Conservation (phyloP, 2,888 invertebrate species). For the Lepidocyrtoides sp. region DNA sequence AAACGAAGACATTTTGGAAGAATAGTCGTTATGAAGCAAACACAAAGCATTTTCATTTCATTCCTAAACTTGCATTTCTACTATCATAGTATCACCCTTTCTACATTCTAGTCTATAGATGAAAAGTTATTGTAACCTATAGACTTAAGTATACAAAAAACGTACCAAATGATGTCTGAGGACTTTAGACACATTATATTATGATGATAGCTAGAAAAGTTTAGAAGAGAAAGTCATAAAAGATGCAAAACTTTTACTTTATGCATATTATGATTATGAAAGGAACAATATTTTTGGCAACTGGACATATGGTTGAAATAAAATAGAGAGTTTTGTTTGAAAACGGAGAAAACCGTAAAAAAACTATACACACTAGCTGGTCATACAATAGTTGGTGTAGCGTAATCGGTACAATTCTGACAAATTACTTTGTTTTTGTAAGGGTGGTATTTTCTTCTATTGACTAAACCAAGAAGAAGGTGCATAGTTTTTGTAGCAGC, state of each 20-base stretch:
- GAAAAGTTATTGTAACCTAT: too few relatives aligned
- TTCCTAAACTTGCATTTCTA: slow-evolving; percentile 27
- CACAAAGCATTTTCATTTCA: slow-evolving; percentile 49
- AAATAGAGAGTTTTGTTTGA: slow-evolving; percentile 10
- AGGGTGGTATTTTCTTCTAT: too few relatives aligned
- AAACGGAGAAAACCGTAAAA: not conserved
- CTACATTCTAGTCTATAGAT: too few relatives aligned
- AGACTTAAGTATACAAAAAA: too few relatives aligned
- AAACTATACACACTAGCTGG: too few relatives aligned
- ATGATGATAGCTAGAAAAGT: not conserved
- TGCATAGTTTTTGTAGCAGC: too few relatives aligned
- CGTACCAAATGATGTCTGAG: not conserved
- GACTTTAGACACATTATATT: not conserved
- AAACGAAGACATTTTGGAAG: not conserved
- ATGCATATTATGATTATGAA: slow-evolving; percentile 53
- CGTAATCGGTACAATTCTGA: too few relatives aligned
- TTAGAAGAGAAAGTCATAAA: slow-evolving; percentile 57
- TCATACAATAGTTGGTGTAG: too few relatives aligned
- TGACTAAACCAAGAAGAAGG: too few relatives aligned
- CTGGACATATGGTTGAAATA: slow-evolving; percentile 37
- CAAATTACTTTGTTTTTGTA: too few relatives aligned
- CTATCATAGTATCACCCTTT: too few relatives aligned
- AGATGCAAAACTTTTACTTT: slow-evolving; percentile 70
- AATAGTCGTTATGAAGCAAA: slow-evolving; percentile 52
- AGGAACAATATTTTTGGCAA: slow-evolving; percentile 72